Percentiles rank a stretch among this genome's conserved stretches.
These are phyloP conservation scores for Euclidia mi DNA, from an alignment of 2,888 invertebrate species.

Conservation along the genomic window DNA sequence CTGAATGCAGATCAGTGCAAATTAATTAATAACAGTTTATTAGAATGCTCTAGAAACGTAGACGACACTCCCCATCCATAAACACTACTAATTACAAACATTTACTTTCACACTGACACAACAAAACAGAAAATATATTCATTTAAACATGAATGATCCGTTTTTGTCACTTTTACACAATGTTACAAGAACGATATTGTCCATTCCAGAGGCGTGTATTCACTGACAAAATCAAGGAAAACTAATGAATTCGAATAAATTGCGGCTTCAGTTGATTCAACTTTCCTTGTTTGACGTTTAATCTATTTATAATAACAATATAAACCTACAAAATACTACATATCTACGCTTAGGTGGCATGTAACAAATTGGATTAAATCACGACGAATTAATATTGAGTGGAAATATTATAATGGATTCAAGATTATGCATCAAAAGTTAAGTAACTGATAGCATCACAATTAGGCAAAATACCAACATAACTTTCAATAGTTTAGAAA, in stretches of 20 bases:
- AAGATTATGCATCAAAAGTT: neutral
- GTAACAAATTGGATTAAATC: no score
- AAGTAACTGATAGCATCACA: neutral
- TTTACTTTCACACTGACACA: constrained; percentile 42
- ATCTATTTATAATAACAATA: constrained; percentile 28
- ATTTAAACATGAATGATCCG: neutral
- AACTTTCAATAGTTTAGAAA: constrained; percentile 7
- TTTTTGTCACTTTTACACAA: constrained; percentile 1
- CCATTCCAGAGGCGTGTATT: constrained; percentile 43
- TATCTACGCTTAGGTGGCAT: no score
- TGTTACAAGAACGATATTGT: neutral
- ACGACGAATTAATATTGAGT: no score
- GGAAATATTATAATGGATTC: neutral
- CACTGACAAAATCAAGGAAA: constrained; percentile 62
- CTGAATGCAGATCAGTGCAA: constrained; percentile 21
- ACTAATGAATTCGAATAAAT: constrained; percentile 54
- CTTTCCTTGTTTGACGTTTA: constrained; percentile 50
- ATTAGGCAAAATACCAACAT: neutral
- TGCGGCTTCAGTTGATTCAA: constrained; percentile 4
- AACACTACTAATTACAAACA: constrained; percentile 25
- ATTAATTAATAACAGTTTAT: constrained; percentile 31
- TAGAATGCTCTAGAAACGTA: constrained; percentile 35
- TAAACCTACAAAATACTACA: no score
- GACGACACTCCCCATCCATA: constrained; percentile 23
- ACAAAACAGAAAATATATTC: constrained; percentile 19